Evolutionary conservation across 2,797 vertebrate genomes (phyloP), one percentile per base, ranked within the genome.

Genomic region (Pelobates cultripes): DNA sequence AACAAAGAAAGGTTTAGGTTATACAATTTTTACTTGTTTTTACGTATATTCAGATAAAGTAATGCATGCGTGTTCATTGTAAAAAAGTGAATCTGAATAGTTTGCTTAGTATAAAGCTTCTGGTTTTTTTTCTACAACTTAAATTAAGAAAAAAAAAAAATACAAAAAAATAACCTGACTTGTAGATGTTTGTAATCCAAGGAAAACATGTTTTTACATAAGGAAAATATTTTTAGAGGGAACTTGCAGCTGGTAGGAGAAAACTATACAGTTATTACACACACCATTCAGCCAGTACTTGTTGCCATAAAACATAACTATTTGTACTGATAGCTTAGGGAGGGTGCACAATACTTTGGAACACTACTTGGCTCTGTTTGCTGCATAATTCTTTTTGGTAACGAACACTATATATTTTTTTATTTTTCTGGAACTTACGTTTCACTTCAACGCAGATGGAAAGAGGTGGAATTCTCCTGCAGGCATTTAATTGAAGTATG

Each of bases 121-220:
- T 28, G 28, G 1, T 28, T 28, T 28, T 28, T 47, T 47, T 47
- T 47, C 45, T 2, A 47, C 45, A 47, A 10, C 9, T 10, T 7
- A 7, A 12, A 57, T 57, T 57, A 73, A 10, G 55, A 7, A 45
- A 44, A 81, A 69, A 63, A 69, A 17, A 64, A 64, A 64, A 64
- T 40, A 64, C 6, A 72, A 4, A 51, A 7, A 44, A 81, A 69
- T 45, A 57, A 43, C n/a, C n/a, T 40, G 61, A 71, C 75, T 40
- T 78, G 70, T 70, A 67, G 77, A 60, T 77, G 60, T 77, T 55
- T 77, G 71, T 42, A 72, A 41, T 77, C 80, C 80, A 82, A 82
- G 73, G 61, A 82, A 78, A 82, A 82, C 75, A 82, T 77, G 75
- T 77, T 82, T 82, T 82, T 77, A 82, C 80, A 82, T 77, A 82